Evolutionary conservation across 2,888 invertebrate genomes (phyloP).

Genomic region (Punctoribates punctum): DNA sequence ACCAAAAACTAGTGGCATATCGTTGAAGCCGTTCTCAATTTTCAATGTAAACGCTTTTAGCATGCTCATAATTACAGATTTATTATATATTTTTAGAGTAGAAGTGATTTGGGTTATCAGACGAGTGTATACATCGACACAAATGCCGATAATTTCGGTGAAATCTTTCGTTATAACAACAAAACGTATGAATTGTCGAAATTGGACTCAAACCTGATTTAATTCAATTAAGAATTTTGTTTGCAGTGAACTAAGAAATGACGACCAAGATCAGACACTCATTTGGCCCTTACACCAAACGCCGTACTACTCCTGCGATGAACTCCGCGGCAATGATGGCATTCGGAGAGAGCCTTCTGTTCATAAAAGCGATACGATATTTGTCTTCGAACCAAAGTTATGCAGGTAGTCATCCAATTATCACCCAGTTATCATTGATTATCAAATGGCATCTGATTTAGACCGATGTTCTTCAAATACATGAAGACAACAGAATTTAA

Average conservation of each 20-base stretch:
- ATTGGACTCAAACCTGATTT: not conserved
- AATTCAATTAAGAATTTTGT: not conserved
- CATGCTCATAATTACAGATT: too few species aligned
- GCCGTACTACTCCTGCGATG: not conserved
- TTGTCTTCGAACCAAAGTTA: slow-evolving; percentile 22
- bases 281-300: not conserved
- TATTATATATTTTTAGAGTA: too few species aligned
- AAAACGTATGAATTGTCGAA: too few species aligned
- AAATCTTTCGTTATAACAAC: too few species aligned
- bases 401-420: slow-evolving; percentile 28
- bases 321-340: slow-evolving; percentile 38
- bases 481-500: not conserved
- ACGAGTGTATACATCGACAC: too few species aligned
- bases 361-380: not conserved
- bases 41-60: not conserved
- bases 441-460: not conserved
- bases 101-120: too few species aligned
- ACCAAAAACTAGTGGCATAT: not conserved
- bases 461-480: not conserved
- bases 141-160: too few species aligned
- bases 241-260: too few species aligned
- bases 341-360: slow-evolving; percentile 15
- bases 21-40: not conserved
- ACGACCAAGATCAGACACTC: too few species aligned
- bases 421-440: not conserved